These are phyloP conservation scores for Drosophila repletoides DNA, from an alignment of 1,140 invertebrate species.

Conservation along the genomic window DNA sequence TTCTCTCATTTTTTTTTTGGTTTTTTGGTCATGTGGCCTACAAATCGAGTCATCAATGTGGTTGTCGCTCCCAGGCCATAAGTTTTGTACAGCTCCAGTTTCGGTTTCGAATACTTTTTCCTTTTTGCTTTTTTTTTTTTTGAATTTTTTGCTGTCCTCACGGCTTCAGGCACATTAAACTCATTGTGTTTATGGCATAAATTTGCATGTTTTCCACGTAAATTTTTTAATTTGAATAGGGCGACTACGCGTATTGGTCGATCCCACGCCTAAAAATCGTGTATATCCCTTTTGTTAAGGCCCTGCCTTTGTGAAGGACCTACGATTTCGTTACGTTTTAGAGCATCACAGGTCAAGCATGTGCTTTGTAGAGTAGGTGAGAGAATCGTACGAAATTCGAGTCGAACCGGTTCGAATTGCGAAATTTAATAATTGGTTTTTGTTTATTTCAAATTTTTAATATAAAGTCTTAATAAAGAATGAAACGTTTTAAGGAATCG, in stretches of 20 bases:
- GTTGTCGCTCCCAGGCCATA: constrained; percentile 58
- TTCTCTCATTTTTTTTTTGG: constrained; percentile 24
- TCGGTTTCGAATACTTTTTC: constrained; percentile 6
- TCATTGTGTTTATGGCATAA: constrained; percentile 81
- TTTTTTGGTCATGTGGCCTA: constrained; percentile 49
- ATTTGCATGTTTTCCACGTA: constrained; percentile 79
- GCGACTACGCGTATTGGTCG: constrained; percentile 42
- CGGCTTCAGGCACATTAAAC: constrained; percentile 65
- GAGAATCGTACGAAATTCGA: no score
- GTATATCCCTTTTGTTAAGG: constrained; percentile 10
- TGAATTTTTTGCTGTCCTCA: constrained; percentile 11
- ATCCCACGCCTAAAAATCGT: constrained; percentile 3
- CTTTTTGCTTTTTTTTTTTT: not conserved
- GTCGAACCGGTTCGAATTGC: no score
- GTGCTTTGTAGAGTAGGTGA: not conserved
- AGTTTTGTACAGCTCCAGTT: constrained; percentile 43
- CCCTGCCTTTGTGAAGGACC: not conserved
- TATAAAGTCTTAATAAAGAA: no score
- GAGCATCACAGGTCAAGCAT: not conserved
- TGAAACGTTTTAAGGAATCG: no score
- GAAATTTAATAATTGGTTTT: no score
- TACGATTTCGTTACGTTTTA: not conserved
- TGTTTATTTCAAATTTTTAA: no score
- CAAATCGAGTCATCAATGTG: constrained; percentile 73
- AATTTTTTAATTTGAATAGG: constrained; percentile 80